A percentile compares a stretch with the other conserved stretches of the same genome.
Conservation (phyloP, 1,140 invertebrate genomes). For the Alviniconcha marisindica region DNA sequence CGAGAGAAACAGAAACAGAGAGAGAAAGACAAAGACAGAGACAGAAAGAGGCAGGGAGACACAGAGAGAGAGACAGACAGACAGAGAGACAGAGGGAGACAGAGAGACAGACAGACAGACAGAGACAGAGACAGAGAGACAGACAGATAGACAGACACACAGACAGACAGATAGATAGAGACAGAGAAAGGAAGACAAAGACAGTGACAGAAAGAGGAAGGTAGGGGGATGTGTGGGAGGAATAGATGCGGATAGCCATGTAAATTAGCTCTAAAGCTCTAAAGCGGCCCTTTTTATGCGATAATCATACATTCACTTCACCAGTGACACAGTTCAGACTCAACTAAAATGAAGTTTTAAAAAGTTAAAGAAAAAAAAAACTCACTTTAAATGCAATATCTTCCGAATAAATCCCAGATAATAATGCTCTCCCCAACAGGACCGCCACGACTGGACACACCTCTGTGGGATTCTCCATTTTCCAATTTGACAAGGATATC, state of each 20-base stretch:
- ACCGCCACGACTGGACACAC: too few species aligned
- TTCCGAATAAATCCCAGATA: too few species aligned
- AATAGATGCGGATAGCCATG: not conserved
- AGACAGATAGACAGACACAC: not conserved
- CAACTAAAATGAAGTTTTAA: too few species aligned
- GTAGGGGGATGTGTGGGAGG: not conserved
- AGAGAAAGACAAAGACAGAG: not conserved
- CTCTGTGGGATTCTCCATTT: too few species aligned
- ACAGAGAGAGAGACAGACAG: not conserved
- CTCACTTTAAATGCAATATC: not conserved
- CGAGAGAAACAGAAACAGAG: not conserved
- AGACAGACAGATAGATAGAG: not conserved
- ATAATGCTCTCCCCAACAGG: too few species aligned
- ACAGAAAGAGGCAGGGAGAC: not conserved
- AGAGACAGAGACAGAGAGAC: not conserved
- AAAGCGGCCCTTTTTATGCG: too few species aligned
- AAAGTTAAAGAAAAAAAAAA: too few species aligned
- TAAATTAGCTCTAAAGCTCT: not conserved
- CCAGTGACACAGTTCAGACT: too few species aligned
- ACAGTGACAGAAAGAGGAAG: not conserved
- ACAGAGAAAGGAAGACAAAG: not conserved
- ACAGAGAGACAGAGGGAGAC: not conserved
- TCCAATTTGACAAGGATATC: too few species aligned
- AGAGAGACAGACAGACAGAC: too few species aligned
- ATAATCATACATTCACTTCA: too few species aligned